Conservation (phyloP, 2,113 vertebrate species). For the Progne subis region DNA sequence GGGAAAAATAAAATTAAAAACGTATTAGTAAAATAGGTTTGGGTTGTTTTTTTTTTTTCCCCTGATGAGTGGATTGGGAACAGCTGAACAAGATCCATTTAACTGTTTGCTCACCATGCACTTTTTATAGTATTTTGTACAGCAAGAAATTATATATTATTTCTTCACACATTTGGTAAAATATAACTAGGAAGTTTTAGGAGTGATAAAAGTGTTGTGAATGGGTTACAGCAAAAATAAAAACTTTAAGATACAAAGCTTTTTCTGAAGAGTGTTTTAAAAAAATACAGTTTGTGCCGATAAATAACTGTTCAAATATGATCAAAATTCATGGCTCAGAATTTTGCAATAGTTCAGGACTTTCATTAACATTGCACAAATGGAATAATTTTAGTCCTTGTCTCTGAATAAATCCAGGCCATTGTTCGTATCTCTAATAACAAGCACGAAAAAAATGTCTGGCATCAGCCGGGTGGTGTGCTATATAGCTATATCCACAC, state of each 20-base stretch:
- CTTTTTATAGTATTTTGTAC: not conserved
- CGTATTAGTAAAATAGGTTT: not conserved
- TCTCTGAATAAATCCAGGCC: not conserved
- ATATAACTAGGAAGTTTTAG: not conserved
- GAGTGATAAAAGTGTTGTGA: not conserved
- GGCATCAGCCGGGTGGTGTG: not conserved
- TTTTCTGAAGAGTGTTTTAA: not conserved
- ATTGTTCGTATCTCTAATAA: not conserved
- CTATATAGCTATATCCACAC: not conserved
- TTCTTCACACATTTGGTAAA: not conserved
- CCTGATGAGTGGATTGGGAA: not conserved
- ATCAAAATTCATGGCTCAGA: not conserved
- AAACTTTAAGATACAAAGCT: not conserved
- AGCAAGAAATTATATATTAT: not conserved
- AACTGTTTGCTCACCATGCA: not conserved
- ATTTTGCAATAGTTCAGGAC: not conserved
- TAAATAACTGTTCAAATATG: not conserved
- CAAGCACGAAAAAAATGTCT: not conserved
- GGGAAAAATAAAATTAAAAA: not conserved
- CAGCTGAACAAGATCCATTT: not conserved
- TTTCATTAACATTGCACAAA: not conserved
- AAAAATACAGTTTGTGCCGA: not conserved
- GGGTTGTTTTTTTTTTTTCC: not conserved
- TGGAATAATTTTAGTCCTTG: not conserved
- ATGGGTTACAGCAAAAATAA: not conserved